Conservation (phyloP, 1,140 invertebrate species). For the Holotrichia oblita region DNA sequence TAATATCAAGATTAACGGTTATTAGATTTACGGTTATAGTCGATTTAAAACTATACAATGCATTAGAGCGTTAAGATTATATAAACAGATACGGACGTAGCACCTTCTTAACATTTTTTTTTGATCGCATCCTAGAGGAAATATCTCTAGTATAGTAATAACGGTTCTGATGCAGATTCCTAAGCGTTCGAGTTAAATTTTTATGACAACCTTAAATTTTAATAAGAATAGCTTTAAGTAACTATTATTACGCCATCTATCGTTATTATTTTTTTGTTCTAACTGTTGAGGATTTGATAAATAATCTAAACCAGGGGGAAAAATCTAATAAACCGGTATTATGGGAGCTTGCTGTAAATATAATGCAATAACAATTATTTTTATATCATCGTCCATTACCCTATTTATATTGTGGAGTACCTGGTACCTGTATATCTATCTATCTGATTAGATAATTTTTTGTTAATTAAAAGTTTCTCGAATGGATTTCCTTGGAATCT, state of each 20-base stretch:
- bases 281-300: neutral
- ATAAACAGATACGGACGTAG: slow-evolving; percentile 21
- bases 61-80: slow-evolving; percentile 35
- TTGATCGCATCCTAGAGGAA: slow-evolving; percentile 23
- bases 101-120: slow-evolving; percentile 32
- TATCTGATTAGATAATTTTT: slow-evolving; percentile 33
- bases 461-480: slow-evolving; percentile 18
- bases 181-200: neutral
- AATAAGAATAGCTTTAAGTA: neutral
- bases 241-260: neutral
- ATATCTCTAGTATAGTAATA: neutral
- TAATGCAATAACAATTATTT: slow-evolving; percentile 21
- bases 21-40: slow-evolving; percentile 30
- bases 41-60: slow-evolving; percentile 31
- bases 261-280: neutral
- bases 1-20: slow-evolving; percentile 27
- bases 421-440: neutral
- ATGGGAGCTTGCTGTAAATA: slow-evolving; percentile 1
- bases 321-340: neutral
- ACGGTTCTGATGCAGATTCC: slow-evolving; percentile 13
- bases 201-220: neutral
- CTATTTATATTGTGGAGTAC: slow-evolving; percentile 6
- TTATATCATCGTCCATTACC: neutral
- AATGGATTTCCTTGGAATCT: slow-evolving; percentile 14
- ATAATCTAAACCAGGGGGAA: too few species aligned